Evolutionary conservation across 2,113 vertebrate genomes (phyloP), one percentile per base, ranked within the genome.

Genomic region (Quiscalus mexicanus): DNA sequence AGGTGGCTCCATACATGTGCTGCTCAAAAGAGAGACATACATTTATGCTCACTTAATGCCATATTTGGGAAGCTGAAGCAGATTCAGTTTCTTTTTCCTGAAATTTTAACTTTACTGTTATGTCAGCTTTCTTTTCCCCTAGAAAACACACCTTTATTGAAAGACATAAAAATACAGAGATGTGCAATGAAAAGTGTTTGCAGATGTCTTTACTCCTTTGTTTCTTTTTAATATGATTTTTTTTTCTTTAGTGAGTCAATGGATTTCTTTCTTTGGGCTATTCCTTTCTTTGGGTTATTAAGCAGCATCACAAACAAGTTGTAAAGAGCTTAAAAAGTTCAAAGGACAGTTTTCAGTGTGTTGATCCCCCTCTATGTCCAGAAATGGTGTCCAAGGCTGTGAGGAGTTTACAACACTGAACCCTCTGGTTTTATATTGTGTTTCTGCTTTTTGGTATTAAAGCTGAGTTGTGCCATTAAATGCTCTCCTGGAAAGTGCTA

Each of bases 101-200:
- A 68, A 76, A 18, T 74, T 68, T 63, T 31, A 67, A 39, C 3
- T 55, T 84, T 84, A 45, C 10, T 76, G 12, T 49, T 84, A 7
- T 4, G 47, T 60, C 25, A 37, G 5, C 1, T 33, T 47, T 67
- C 35, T 37, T 1, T 45, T 1, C 0, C 2, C 15, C 6, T 55
- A 60, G 39, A 84, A 89, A 60, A 55, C 20, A 18, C 2, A 30
- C 3, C 27, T 84, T 77, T 71, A 28, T 24, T 74, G 71, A 68
- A 81, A 90, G 12, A 20, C 22, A 49, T 45, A 47, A 67, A 86
- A 55, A 10, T 52, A 14, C 3, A 67, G 41, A 58, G 14, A 8
- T 75, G 42, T 39, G 23, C 47, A 69, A 21, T 35, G 24, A 35
- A 62, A 86, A 92, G 4, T 33, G 30, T 3, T 71, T 79, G 59